A percentile compares a stretch with the other conserved stretches of the same genome.
phyloP scores from a whole-genome alignment of 2,888 invertebrate genomes.

The Aphodius granarius region DNA sequence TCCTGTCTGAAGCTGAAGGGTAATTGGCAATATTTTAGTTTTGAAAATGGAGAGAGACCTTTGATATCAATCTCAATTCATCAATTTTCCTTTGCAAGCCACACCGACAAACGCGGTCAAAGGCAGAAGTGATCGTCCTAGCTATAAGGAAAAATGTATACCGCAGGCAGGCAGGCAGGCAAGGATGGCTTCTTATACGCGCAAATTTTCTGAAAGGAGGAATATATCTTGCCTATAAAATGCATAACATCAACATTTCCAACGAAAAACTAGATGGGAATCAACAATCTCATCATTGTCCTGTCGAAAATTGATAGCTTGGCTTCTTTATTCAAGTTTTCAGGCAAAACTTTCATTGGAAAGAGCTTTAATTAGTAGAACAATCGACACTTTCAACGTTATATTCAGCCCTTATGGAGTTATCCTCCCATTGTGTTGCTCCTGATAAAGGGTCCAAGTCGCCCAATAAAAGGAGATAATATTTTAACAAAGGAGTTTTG shows the following conservation, averaged over 20 bases:
- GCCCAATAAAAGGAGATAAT: not conserved
- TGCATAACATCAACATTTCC: not conserved
- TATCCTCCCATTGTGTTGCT: not conserved
- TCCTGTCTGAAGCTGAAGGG: not conserved
- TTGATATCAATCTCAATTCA: conserved; percentile 10
- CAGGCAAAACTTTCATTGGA: not conserved
- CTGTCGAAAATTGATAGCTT: not conserved
- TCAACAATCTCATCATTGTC: not conserved
- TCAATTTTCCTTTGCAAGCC: conserved; percentile 7
- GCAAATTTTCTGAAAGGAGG: not conserved
- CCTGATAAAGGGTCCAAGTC: not conserved
- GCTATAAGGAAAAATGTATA: not conserved
- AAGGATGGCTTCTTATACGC: not conserved
- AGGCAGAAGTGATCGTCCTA: not conserved
- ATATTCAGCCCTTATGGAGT: not conserved
- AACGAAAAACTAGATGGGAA: not conserved
- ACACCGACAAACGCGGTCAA: not conserved
- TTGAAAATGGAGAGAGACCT: not conserved
- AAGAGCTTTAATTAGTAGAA: not conserved
- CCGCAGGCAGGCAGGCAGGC: not conserved
- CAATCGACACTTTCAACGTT: not conserved
- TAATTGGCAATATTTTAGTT: not conserved
- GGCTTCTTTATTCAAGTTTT: not conserved
- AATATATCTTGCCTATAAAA: not conserved
- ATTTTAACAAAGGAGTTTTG: not conserved